Evolutionary conservation across 1,140 invertebrate species (phyloP), one percentile per base, ranked within the genome.

Genomic region (Agrilus planipennis): DNA sequence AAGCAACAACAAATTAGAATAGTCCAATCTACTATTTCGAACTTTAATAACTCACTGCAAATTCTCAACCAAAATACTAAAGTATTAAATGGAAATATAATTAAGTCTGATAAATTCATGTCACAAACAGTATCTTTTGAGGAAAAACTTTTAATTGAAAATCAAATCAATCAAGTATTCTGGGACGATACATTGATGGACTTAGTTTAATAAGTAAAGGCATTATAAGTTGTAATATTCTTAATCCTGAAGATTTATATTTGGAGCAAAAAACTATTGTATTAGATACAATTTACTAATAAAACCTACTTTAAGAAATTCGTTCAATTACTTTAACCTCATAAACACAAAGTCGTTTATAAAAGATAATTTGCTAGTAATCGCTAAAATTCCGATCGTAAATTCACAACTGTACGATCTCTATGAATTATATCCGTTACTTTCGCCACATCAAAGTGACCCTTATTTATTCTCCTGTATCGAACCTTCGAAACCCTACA

Each of bases 1-100:
- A 32, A 45, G 19, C 47, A 50, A 47, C 47, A 42, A 9, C 47
- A 45, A 46, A 32, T 43, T 35, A 31, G 34, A 36, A 43, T 47
- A 4, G 46, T 49, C 14, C 38, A 41, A 14, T 32, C 29, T 29
- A 41, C 38, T 2, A 51, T 47, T 17, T 47, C 39, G 27, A 51
- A 45, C 36, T 40, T 41, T 12, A 45, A 40, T 17, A 35, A 37
- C 41, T 44, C 36, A 20, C 14, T 47, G 27, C 30, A 9, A 4
- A 12, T 5, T 14, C 17, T 37, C 1, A 23, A 37, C 9, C 22
- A 15, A 9, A 37, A 37, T 17, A 19, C 34, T 5, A 32, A 40
- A 2, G 31, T 31, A 1, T 30, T 41, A 15, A 30, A 37, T 28
- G 16, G 35, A 10, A 34, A 41, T 28, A 10, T 17, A 31, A 9